phyloP scores from a whole-genome alignment of 2,797 vertebrate genomes.

The Tangara arthus region DNA sequence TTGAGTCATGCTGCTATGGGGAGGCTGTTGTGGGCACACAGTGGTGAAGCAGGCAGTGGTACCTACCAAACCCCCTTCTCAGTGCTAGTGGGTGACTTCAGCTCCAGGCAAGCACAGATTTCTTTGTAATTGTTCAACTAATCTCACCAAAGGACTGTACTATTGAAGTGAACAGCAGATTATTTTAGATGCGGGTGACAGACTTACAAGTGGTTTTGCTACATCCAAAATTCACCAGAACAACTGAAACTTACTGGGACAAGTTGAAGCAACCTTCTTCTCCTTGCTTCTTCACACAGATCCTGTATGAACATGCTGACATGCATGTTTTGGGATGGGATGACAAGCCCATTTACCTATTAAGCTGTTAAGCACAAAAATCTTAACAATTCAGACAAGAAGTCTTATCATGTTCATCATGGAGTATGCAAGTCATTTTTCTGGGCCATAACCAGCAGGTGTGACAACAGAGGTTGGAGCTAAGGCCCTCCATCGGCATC shows the following conservation, averaged over 20 bases:
- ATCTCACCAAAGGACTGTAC: background rate
- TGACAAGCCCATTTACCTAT: background rate
- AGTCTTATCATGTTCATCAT: background rate
- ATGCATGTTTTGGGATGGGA: background rate
- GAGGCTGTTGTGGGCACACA: accelerated
- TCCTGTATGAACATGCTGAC: background rate
- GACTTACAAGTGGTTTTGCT: background rate
- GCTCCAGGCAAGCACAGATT: background rate
- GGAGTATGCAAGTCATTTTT: background rate
- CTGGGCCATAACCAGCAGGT: background rate
- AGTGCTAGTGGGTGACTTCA: background rate
- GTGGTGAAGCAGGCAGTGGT: background rate
- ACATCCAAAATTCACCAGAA: background rate
- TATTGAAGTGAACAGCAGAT: background rate
- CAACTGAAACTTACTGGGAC: background rate
- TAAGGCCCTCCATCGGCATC: background rate
- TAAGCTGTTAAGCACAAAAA: background rate
- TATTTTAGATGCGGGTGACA: background rate
- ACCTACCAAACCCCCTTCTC: background rate
- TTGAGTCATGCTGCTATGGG: background rate
- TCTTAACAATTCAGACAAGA: background rate
- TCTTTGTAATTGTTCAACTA: background rate
- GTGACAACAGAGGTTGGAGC: background rate
- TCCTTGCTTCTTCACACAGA: background rate
- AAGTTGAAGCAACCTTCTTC: background rate